Conservation (phyloP, 2,888 invertebrate genomes). For the Mimachlamys varia region DNA sequence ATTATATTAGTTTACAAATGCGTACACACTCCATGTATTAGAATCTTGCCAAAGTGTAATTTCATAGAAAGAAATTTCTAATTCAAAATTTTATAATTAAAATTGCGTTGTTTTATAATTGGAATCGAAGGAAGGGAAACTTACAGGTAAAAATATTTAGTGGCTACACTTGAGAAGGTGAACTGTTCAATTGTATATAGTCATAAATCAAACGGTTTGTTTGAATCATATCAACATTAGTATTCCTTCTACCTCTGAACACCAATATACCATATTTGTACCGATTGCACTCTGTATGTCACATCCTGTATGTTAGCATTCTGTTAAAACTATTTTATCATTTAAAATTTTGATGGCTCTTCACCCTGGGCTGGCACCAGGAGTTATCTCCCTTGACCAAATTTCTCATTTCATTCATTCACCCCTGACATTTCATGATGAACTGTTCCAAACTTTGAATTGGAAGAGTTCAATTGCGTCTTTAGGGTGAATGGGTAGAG, state of each 20-base stretch:
- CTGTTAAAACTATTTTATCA: background rate
- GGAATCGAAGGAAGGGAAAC: background rate
- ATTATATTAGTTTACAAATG: background rate
- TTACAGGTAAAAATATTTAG: background rate
- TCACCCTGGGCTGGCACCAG: conserved; percentile 24
- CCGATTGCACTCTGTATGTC: background rate
- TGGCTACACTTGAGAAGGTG: background rate
- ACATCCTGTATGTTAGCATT: background rate
- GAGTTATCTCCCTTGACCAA: background rate
- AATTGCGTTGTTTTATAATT: background rate
- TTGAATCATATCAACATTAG: background rate
- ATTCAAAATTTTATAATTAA: background rate
- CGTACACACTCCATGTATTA: background rate
- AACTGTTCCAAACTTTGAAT: too few relatives aligned
- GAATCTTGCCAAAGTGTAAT: conserved; percentile 25
- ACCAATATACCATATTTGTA: background rate
- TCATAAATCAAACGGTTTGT: background rate
- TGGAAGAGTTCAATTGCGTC: too few relatives aligned
- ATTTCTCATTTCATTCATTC: background rate
- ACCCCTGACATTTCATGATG: too few relatives aligned
- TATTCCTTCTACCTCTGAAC: conserved; percentile 16
- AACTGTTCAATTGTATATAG: background rate
- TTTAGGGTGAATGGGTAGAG: too few relatives aligned
- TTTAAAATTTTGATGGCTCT: background rate
- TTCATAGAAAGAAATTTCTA: background rate